Percentiles rank a stretch among this genome's conserved stretches.
Conservation (phyloP, 2,888 invertebrate genomes). For the Micropterix aruncella region DNA sequence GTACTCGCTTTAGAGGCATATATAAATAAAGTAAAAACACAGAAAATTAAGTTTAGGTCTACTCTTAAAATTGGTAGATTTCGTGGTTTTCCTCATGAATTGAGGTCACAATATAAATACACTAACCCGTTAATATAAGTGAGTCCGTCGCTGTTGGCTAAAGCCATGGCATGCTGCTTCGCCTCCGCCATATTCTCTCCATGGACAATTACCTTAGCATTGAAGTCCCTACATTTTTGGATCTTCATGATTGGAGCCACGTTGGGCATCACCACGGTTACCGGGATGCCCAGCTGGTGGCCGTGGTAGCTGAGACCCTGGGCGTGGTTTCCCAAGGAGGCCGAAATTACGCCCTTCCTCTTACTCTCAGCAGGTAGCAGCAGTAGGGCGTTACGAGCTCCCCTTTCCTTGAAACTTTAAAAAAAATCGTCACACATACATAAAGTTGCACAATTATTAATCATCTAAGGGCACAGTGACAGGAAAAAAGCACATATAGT, state of each 20-base stretch:
- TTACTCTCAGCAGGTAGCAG: conserved; percentile 60
- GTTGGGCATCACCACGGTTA: conserved; percentile 89
- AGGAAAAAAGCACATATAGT: too few species aligned
- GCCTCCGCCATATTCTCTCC: conserved; percentile 79
- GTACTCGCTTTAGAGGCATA: too few species aligned
- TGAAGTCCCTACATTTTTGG: conserved; percentile 69
- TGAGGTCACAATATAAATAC: too few species aligned
- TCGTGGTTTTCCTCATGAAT: too few species aligned
- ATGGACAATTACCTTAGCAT: conserved; percentile 71
- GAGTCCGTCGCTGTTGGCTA: conserved; percentile 54
- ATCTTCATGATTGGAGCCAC: conserved; percentile 95
- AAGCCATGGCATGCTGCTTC: conserved; percentile 60
- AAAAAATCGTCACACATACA: too few species aligned
- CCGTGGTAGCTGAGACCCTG: conserved; percentile 70
- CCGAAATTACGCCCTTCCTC: conserved; percentile 72
- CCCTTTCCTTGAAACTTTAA: conserved; percentile 88
- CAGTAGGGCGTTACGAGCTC: conserved; percentile 74
- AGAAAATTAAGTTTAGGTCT: too few species aligned
- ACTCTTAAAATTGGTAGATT: too few species aligned
- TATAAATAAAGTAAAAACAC: too few species aligned
- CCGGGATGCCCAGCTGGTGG: conserved; percentile 48
- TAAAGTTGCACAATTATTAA: too few species aligned
- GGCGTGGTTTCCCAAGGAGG: conserved; percentile 91
- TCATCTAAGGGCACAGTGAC: too few species aligned
- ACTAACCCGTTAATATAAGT: conserved; percentile 80